Conservation (phyloP, 1,140 invertebrate species). For the Drosophila pallidifrons region DNA sequence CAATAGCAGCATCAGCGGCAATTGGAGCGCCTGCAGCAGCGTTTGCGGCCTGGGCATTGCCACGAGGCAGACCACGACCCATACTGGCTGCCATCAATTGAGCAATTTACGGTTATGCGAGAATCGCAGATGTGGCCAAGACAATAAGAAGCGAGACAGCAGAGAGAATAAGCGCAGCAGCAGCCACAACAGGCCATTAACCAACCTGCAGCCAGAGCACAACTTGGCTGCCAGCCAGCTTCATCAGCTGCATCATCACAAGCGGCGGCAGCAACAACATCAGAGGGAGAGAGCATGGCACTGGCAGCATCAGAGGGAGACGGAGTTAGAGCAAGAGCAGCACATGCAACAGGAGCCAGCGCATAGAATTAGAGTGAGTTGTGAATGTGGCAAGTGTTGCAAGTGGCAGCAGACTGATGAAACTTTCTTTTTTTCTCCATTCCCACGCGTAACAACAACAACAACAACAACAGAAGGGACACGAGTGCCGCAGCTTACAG, state of each 20-base stretch:
- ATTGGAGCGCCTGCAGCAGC: constrained; percentile 88
- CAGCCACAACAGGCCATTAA: constrained; percentile 46
- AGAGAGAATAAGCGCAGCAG: background rate
- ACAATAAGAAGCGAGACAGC: constrained; percentile 58
- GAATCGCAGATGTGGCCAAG: constrained; percentile 80
- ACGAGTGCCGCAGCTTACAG: constrained; percentile 88
- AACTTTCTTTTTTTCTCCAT: constrained; percentile 12
- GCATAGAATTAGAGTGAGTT: constrained; percentile 83
- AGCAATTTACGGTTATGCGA: constrained; percentile 88
- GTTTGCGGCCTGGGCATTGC: constrained; percentile 88
- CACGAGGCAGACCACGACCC: constrained; percentile 87
- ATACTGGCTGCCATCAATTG: constrained; percentile 86
- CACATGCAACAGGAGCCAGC: constrained; percentile 57
- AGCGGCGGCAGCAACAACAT: background rate
- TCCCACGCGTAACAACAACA: too few species aligned
- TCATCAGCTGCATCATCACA: constrained; percentile 56
- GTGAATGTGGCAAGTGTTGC: background rate
- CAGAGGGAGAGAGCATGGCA: background rate
- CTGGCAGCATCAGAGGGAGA: background rate
- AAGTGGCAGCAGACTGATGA: constrained; percentile 9
- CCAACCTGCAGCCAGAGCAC: constrained; percentile 33
- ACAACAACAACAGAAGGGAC: constrained; percentile 86
- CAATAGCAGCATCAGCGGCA: constrained; percentile 85
- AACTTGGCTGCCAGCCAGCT: constrained; percentile 45
- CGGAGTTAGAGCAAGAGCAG: background rate